Base-by-base conservation (phyloP, 1,140 invertebrate species). In the Pinna nobilis region DNA sequence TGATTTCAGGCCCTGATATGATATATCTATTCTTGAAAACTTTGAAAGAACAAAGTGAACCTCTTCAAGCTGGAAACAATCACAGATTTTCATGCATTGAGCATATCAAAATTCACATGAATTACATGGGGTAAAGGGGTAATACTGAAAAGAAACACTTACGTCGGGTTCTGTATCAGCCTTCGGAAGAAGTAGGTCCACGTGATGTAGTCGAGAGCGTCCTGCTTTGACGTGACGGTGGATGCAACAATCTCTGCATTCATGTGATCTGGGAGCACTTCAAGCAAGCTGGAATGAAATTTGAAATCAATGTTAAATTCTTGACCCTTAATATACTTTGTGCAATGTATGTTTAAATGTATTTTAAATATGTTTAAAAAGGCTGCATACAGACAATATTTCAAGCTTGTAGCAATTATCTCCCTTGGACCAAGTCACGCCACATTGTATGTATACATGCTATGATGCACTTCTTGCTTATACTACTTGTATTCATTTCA, bases 151-250 rank as follows among this genome's bases (percentile, higher is more conserved):
- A 41, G 37, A 15, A 9, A 13, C 7, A 80, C 84, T 76, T 82
- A 91, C 89, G 83, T 88, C 0, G 98, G 98, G 91, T 99, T 99
- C 83, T 96, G 94, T 25, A 99, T 89, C 3, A 99, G 89, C 71
- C 98, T 91, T 76, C 97, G 90, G 90, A 98, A 99, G 89, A 99
- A 98, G 86, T 98, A 99, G 0, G 98, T 99, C 95, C 97, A 99
- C 0, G 98, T 98, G 33, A 99, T 91, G 89, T 99, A 99, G 87
- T 99, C 97, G 53, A 99, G 90, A 20, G 97, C 94, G 74, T 98
- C 95, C 88, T 98, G 96, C 88, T 97, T 98, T 0, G 93, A 94
- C 76, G 93, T 92, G 33, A 99, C 95, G 0, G 97, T 99, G 74
- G 95, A 96, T n/a, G 96, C 94, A 15, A 92, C 92, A 53, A 99